Percentiles rank a stretch among this genome's conserved stretches.
Conservation (phyloP, 2,113 vertebrate genomes). For the Hemiprocne comata region DNA sequence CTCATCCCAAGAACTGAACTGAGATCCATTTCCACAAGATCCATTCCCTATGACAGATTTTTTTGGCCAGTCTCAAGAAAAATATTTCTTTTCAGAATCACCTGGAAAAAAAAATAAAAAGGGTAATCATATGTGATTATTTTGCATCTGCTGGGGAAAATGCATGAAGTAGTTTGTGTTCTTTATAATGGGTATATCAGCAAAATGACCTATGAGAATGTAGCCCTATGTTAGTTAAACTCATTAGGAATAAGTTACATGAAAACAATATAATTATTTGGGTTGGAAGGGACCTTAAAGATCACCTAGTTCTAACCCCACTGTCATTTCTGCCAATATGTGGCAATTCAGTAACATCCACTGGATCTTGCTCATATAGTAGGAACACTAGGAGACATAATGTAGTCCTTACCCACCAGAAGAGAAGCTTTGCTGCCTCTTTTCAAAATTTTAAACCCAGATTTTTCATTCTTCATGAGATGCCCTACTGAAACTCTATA, state of each 20-base stretch:
- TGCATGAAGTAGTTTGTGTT: fast-evolving
- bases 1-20: slow-evolving; percentile 79
- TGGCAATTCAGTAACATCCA: background rate
- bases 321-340: background rate
- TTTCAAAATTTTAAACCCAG: background rate
- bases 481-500: background rate
- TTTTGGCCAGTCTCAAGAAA: slow-evolving; percentile 62
- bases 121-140: background rate
- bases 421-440: background rate
- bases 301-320: too few species aligned
- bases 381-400: background rate
- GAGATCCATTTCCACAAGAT: slow-evolving; percentile 78
- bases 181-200: background rate
- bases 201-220: background rate
- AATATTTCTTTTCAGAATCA: slow-evolving; percentile 75
- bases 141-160: background rate
- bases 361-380: background rate
- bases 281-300: too few species aligned
- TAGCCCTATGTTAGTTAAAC: background rate
- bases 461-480: background rate
- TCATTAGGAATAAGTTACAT: background rate
- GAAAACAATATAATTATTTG: background rate
- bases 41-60: too few species aligned
- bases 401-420: background rate
- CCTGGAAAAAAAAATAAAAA: slow-evolving; percentile 59